Base-by-base conservation (phyloP, 2,113 vertebrate genomes). In the Astur gentilis region DNA sequence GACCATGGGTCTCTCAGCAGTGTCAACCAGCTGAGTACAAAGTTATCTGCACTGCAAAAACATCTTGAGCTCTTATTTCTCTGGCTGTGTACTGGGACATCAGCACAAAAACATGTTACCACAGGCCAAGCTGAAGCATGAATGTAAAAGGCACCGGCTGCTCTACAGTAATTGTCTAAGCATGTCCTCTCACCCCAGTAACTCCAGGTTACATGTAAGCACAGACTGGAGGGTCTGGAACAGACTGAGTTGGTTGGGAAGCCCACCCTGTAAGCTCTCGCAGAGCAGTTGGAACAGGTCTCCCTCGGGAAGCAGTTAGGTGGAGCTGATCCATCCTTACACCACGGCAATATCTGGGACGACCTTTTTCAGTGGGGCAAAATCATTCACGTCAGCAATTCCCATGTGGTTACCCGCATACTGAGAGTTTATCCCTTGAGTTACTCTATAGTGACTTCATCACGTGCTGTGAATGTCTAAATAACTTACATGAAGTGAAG, bases 41-140 rank as follows among this genome's bases (percentile, higher is more conserved):
- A 9, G 12, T 14, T 22, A 23, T 6, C 42, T 4, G 25, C 8
- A 2, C 75, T 6, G 8, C 83, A 38, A 2, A 8, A 73, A 31
- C 67, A n/a, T 5, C 67, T 40, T 5, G 20, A 66, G 89, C 44
- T 65, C 19, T 29, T 10, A 34, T 7, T 65, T 34, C 58, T 34
- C 73, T 4, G 27, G 5, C 50, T 15, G 50, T 0, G 3, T 23
- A 7, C 21, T 3, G 3, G 34, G 40, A 40, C 55, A n/a, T 6
- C 62, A 26, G 71, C 62, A 17, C 54, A 29, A 62, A 54, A 26
- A 47, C 47, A 6, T 12, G 80, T 40, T 40, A n/a, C 80, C 47
- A 61, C 79, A 54, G 55, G 55, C 47, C 57, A 32, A 45, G 38
- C 32, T 32, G 11, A 44, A 61, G 62, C 3, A 0, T 6, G 29